phyloP scores from a whole-genome alignment of 2,113 vertebrate species.

The Bubalus kerabau region DNA sequence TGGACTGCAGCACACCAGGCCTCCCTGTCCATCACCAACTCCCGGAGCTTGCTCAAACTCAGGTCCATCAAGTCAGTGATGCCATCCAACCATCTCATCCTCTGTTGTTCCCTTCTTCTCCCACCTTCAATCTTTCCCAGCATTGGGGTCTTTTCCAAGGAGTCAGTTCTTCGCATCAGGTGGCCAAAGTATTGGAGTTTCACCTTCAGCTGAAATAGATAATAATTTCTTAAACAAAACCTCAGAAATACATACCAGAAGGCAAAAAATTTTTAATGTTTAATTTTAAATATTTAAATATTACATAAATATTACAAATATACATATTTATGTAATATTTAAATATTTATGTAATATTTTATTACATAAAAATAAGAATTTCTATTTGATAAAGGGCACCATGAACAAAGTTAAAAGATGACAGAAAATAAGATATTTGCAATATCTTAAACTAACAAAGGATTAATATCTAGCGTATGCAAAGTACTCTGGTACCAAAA shows the following conservation, averaged over 20 bases:
- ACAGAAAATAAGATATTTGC: not conserved
- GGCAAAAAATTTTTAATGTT: not conserved
- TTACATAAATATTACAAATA: not conserved
- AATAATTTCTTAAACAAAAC: constrained; percentile 26
- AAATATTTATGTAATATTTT: not conserved
- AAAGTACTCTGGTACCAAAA: not conserved
- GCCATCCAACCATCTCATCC: not conserved
- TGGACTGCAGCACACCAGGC: not conserved
- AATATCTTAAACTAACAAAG: not conserved
- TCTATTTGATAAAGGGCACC: not conserved
- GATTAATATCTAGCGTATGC: not conserved
- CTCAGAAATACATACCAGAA: not conserved
- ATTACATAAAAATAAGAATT: constrained; percentile 27
- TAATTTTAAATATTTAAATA: not conserved
- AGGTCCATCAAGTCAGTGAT: not conserved
- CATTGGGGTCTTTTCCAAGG: not conserved
- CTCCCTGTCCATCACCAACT: not conserved
- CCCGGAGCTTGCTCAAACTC: not conserved
- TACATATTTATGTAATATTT: not conserved
- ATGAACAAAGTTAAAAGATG: constrained; percentile 14
- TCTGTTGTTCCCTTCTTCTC: not conserved
- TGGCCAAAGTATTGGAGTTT: not conserved
- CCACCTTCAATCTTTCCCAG: not conserved
- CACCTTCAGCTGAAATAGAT: not conserved
- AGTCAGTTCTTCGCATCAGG: not conserved